Evolutionary conservation across 2,797 vertebrate species (phyloP).

Genomic region (Sebastolobus alascanus): DNA sequence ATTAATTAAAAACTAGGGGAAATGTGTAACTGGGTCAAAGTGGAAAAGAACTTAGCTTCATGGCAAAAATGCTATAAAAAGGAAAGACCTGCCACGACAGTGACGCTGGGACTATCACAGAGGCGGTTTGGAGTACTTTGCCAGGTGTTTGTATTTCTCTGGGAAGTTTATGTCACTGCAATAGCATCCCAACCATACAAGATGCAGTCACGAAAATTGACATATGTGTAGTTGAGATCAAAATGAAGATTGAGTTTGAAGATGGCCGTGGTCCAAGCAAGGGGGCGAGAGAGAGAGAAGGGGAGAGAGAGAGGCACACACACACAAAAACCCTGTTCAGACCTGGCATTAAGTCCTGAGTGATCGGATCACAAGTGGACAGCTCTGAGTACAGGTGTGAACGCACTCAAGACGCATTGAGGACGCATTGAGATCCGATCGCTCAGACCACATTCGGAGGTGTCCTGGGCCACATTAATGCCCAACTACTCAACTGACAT

Average conservation of each 20-base stretch:
- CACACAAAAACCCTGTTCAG: no score
- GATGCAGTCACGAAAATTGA: background rate
- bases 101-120: background rate
- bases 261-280: background rate
- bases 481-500: no score
- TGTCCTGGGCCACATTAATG: no score
- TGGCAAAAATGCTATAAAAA: constrained; percentile 24
- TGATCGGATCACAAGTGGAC: no score
- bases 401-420: no score
- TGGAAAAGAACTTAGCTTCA: constrained; percentile 42
- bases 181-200: background rate
- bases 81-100: background rate
- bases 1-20: constrained; percentile 55
- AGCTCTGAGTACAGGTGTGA: no score
- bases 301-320: no score
- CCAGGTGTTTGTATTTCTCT: background rate
- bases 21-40: constrained; percentile 69
- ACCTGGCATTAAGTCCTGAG: no score
- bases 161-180: background rate
- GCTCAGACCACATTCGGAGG: no score
- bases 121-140: background rate
- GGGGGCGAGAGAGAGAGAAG: no score
- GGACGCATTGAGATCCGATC: no score
- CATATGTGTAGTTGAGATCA: background rate
- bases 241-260: background rate